Evolutionary conservation across 2,113 vertebrate genomes (phyloP).

Genomic region (Heloderma charlesbogerti): DNA sequence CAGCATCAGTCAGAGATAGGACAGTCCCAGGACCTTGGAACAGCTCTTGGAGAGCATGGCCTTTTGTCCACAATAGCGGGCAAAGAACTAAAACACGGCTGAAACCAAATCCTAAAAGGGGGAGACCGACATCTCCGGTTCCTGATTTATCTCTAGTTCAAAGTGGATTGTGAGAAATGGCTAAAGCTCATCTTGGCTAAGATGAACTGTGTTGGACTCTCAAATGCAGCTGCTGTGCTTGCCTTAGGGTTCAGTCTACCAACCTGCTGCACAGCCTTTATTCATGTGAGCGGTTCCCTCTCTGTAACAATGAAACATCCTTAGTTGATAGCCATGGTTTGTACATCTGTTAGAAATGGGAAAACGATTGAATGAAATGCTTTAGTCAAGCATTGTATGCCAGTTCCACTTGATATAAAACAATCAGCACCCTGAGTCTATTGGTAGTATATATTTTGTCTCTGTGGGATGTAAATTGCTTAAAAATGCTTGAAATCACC

Average conservation of each 20-base stretch:
- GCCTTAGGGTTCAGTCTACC: too few relatives aligned
- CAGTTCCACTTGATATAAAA: neutral
- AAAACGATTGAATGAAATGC: neutral
- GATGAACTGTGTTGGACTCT: too few relatives aligned
- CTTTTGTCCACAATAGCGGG: too few relatives aligned
- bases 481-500: neutral
- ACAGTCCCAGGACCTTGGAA: too few relatives aligned
- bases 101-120: too few relatives aligned
- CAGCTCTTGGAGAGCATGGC: too few relatives aligned
- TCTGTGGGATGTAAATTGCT: neutral
- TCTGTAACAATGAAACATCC: neutral
- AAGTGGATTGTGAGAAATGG: too few relatives aligned
- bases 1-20: too few relatives aligned
- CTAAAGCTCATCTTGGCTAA: too few relatives aligned
- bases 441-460: neutral
- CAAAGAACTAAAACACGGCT: too few relatives aligned
- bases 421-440: constrained; percentile 14
- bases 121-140: too few relatives aligned
- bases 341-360: neutral
- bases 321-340: neutral
- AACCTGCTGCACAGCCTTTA: neutral
- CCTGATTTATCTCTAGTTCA: too few relatives aligned
- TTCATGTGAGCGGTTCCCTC: neutral
- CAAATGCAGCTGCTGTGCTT: neutral
- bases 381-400: neutral